These are phyloP conservation scores for Ptilorrhoa leucosticta DNA, from an alignment of 2,113 vertebrate genomes.

Conservation along the genomic window DNA sequence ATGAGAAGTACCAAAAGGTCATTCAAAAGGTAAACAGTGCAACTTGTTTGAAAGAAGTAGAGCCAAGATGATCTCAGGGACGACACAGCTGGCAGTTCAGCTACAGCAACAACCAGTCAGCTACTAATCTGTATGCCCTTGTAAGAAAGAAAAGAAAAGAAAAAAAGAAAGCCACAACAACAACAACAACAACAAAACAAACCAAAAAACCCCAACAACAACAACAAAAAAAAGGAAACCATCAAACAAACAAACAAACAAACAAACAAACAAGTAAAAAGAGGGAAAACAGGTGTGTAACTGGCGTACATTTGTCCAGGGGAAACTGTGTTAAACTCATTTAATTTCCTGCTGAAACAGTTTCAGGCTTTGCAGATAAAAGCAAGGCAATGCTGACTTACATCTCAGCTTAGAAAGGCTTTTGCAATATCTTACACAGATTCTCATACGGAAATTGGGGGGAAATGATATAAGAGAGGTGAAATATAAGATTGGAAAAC, in stretches of 20 bases:
- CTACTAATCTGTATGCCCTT: neutral
- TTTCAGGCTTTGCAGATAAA: neutral
- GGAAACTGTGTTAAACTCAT: neutral
- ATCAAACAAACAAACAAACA: neutral
- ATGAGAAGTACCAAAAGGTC: neutral
- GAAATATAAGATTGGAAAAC: neutral
- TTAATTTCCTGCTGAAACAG: neutral
- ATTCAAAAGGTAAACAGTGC: neutral
- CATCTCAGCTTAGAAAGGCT: neutral
- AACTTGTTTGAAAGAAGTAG: neutral
- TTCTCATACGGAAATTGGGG: neutral
- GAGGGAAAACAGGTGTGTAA: rapidly evolving
- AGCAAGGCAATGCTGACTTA: neutral
- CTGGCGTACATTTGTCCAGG: neutral
- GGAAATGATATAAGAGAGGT: neutral
- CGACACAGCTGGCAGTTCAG: neutral
- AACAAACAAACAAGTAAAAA: too few species aligned
- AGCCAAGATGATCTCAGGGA: neutral
- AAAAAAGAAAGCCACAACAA: neutral
- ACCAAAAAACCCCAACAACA: neutral
- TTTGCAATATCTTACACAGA: neutral
- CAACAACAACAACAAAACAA: neutral
- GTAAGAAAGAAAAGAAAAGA: neutral
- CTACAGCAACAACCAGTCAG: neutral
- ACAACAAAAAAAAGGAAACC: rapidly evolving